Base-by-base conservation (phyloP, 2,888 invertebrate genomes). In the Syrphus vitripennis region DNA sequence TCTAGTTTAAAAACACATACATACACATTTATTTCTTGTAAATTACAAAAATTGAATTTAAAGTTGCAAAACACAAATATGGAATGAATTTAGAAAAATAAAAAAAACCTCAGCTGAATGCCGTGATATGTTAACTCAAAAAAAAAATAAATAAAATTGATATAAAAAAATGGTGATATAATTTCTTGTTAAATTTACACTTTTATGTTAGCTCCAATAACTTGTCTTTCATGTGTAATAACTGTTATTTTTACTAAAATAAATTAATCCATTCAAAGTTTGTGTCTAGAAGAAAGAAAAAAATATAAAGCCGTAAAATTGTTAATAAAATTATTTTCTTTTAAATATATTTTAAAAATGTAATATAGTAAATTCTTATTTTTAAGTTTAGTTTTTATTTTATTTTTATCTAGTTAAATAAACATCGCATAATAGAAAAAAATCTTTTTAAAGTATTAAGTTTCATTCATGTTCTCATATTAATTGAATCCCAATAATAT, bases 61-160 rank as follows among this genome's bases (percentile, higher is more conserved):
- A 87, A 57, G 55, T 53, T 42, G 45, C 80, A 63, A 65, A 75
- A 83, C 21, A 79, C 61, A 88, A 78, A 7, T 65, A 48, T 34
- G 75, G 74, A 76, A 48, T 29, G 59, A 74, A 55, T 63, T 48
- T 76, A 87, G 14, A 19, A 86, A 89, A 89, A 88, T 21, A 84
- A 88, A 89, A 88, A 88, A 89, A 90, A 91, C 91, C 91, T 91
- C 91, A 91, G 91, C 91, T 91, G 89, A 91, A 90, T 90, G 90
- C 91, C 90, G 91, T 91, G 91, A 91, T 91, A 91, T 91, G 90
- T 90, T 90, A 90, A 90, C 65, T 76, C 57, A 78, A 77, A 50
- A 61, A 65, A 67, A 48, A 42, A 70, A 67, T 67, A 57, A 67
- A 26, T 79, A 72, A 57, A 67, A 26, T 79, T 45, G 26, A 26